Base-by-base conservation (phyloP, 2,888 invertebrate genomes). In the Agrenia bidenticulata region DNA sequence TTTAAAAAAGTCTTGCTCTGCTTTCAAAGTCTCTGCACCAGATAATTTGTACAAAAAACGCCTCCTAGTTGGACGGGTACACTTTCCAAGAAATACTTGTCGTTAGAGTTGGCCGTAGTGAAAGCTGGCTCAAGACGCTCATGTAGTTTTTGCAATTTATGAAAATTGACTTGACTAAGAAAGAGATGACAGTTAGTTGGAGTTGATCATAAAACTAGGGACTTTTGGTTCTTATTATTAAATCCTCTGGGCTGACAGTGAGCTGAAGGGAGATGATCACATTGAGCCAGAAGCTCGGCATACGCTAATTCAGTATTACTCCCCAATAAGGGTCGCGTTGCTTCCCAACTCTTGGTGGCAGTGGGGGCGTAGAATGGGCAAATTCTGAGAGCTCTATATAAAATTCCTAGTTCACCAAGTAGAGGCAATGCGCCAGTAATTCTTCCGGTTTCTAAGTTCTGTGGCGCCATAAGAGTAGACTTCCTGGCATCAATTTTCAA, bases 401-500 rank as follows among this genome's bases (percentile, higher is more conserved):
- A 32, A 32, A 32, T 32, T 32, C 32, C 32, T 32, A 32, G 5
- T 32, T 32, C 4, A 32, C 54, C 39, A 54, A n/a, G 42, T n/a
- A 56, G 27, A 54, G 60, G 61, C 55, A 59, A 27, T 23, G 41
- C 11, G 61, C 59, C 60, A 64, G 49, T 65, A 55, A 57, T 55
- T 50, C 64, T 45, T n/a, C 51, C 42, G 42, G 50, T 37, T 19
- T 23, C 4, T 51, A 66, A 59, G 61, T 66, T 63, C 54, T 57
- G 66, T 63, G 66, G 66, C 65, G 65, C 63, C 63, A 65, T 55
- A 60, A 49, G 53, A 60, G 66, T 61, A 45, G 63, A 58, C 69
- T 61, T 68, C 54, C 58, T 68, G 54, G 26, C 49, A 32, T 45
- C 51, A 50, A 17, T 37, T 49, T 54, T 37, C 42, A 56, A 32